Evolutionary conservation across 2,797 vertebrate species (phyloP).

Genomic region (Syngnathus acus): DNA sequence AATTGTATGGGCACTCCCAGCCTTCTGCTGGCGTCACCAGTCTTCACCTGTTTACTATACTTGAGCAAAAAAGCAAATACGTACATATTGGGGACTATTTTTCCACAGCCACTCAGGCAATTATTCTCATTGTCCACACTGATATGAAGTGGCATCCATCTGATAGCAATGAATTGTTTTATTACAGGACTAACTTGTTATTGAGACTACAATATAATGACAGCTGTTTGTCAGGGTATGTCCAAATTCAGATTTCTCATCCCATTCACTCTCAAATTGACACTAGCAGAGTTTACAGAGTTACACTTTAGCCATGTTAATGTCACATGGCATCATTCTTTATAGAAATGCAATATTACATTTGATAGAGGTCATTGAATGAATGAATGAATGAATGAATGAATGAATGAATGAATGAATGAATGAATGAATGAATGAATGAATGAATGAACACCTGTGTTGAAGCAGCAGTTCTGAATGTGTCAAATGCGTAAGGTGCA

Average conservation of each 20-base stretch:
- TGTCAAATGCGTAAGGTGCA: constrained; percentile 23
- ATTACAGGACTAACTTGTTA: not conserved
- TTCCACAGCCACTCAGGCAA: not conserved
- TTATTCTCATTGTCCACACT: constrained; percentile 1
- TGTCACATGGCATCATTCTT: not conserved
- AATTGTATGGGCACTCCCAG: no score
- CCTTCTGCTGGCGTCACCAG: no score
- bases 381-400: not conserved
- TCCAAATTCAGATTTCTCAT: not conserved
- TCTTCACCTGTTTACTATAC: not conserved
- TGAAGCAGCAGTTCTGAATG: constrained; percentile 7
- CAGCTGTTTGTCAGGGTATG: not conserved
- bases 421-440: not conserved
- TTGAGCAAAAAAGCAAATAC: not conserved
- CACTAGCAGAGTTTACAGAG: not conserved
- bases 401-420: not conserved
- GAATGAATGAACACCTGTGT: not conserved
- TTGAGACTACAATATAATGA: not conserved
- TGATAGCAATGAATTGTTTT: not conserved
- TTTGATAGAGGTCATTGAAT: not conserved
- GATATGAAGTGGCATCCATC: not conserved
- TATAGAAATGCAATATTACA: not conserved
- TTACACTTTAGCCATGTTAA: not conserved
- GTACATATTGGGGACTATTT: not conserved
- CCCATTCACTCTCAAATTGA: not conserved